Percentiles rank a stretch among this genome's conserved stretches.
Evolutionary conservation across 2,888 invertebrate species (phyloP).

Genomic region (Helleia helle): DNA sequence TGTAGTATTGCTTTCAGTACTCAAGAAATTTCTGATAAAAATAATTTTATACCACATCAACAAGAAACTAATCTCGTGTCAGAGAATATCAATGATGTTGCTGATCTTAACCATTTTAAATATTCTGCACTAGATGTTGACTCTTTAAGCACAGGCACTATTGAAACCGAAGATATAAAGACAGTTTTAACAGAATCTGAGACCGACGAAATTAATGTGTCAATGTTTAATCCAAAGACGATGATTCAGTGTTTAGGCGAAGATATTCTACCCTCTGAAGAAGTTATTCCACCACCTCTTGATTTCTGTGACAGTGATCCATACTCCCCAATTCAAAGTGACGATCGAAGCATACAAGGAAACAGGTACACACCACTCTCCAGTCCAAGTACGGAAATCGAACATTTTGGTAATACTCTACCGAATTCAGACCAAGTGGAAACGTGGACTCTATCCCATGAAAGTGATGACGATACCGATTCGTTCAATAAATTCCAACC

Average conservation of each 20-base stretch:
- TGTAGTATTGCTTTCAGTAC: too few species aligned
- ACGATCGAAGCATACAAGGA: neutral
- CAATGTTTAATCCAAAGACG: slow-evolving; percentile 52
- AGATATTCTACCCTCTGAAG: slow-evolving; percentile 24
- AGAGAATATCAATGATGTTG: too few species aligned
- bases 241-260: slow-evolving; percentile 37
- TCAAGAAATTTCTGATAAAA: too few species aligned
- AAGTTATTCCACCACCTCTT: slow-evolving; percentile 45
- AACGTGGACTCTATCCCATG: slow-evolving; percentile 38
- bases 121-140: neutral
- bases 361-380: slow-evolving; percentile 19
- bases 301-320: slow-evolving; percentile 36
- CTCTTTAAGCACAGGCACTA: neutral
- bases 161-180: neutral
- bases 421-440: too few species aligned
- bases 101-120: neutral
- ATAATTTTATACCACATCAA: too few species aligned
- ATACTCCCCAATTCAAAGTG: slow-evolving; percentile 10
- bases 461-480: slow-evolving; percentile 21
- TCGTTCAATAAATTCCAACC: neutral
- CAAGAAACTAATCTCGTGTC: too few species aligned
- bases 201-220: slow-evolving; percentile 33
- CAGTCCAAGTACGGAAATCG: neutral
- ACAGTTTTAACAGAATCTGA: slow-evolving; percentile 17
- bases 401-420: too few species aligned